A percentile compares a stretch with the other conserved stretches of the same genome.
Conservation (phyloP, 1,140 invertebrate genomes). For the Drosophila malerkotliana region DNA sequence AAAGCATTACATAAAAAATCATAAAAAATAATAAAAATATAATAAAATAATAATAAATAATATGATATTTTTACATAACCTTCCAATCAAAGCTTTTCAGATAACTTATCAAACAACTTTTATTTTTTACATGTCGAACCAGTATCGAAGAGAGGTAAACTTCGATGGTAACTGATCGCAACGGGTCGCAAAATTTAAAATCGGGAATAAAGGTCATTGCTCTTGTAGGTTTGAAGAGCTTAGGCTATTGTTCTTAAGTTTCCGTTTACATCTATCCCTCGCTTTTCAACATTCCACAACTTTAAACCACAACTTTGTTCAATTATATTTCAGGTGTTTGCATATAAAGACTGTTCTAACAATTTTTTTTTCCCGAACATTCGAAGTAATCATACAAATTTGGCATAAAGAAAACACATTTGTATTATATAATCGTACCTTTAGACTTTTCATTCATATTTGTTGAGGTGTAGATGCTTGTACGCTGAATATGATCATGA, state of each 20-base stretch:
- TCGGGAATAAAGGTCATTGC: conserved; percentile 27
- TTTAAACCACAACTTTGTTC: conserved; percentile 36
- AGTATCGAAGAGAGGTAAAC: conserved; percentile 14
- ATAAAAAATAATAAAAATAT: too few species aligned
- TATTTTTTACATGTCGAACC: conserved; percentile 20
- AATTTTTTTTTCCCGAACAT: background rate
- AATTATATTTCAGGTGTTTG: background rate
- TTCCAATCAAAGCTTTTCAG: too few species aligned
- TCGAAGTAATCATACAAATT: too few species aligned
- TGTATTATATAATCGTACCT: conserved; percentile 42
- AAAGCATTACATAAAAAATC: background rate
- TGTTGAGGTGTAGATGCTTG: conserved; percentile 35
- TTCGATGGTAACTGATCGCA: conserved; percentile 18
- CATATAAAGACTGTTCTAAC: background rate
- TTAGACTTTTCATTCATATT: conserved; percentile 69
- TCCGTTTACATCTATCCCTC: conserved; percentile 2
- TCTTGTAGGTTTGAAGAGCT: conserved; percentile 7
- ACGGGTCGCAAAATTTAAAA: conserved; percentile 15
- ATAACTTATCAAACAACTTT: too few species aligned
- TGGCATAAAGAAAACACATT: too few species aligned
- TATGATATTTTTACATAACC: too few species aligned
- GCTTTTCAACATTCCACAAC: background rate
- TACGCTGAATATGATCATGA: conserved; percentile 45
- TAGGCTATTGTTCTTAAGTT: conserved; percentile 56
- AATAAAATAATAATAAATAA: too few species aligned